These are phyloP conservation scores for Drosophila picticornis DNA, from an alignment of 2,888 invertebrate genomes.

Conservation along the genomic window DNA sequence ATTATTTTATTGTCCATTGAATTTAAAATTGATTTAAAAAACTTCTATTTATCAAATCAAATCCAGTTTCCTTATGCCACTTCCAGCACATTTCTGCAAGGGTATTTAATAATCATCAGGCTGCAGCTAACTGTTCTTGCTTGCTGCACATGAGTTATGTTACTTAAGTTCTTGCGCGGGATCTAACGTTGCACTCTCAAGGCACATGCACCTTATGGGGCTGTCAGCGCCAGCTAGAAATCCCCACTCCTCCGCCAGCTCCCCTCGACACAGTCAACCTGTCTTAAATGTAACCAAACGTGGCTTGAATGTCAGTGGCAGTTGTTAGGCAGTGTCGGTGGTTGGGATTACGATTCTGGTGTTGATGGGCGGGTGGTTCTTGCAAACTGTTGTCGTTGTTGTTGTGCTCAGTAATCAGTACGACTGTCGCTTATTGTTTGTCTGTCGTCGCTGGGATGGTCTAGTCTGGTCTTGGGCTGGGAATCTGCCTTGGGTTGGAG, in stretches of 20 bases:
- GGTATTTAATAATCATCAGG: conserved; percentile 5
- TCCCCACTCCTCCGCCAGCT: not conserved
- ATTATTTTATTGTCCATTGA: not conserved
- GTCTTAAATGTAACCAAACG: conserved; percentile 76
- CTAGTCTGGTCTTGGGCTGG: conserved; percentile 17
- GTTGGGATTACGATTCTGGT: not conserved
- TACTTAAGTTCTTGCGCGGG: conserved; percentile 75
- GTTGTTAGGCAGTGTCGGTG: conserved; percentile 23
- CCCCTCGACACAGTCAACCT: conserved; percentile 31
- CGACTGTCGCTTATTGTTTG: conserved; percentile 78
- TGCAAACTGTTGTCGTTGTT: conserved; percentile 28
- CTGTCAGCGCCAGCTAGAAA: conserved; percentile 55
- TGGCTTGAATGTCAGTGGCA: conserved; percentile 77
- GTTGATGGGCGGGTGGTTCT: not conserved
- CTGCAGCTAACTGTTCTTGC: conserved; percentile 30
- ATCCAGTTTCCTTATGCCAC: not conserved
- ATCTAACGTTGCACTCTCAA: conserved; percentile 77
- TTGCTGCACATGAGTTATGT: conserved; percentile 79
- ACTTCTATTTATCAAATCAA: not conserved
- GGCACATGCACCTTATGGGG: conserved; percentile 75
- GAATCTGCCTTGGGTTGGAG: conserved; percentile 23
- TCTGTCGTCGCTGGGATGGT: conserved; percentile 53
- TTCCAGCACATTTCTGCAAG: conserved; percentile 6
- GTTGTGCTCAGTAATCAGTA: conserved; percentile 75
- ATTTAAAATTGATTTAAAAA: not conserved